Evolutionary conservation across 2,113 vertebrate genomes (phyloP).

Genomic region (Gobiocypris rarus): DNA sequence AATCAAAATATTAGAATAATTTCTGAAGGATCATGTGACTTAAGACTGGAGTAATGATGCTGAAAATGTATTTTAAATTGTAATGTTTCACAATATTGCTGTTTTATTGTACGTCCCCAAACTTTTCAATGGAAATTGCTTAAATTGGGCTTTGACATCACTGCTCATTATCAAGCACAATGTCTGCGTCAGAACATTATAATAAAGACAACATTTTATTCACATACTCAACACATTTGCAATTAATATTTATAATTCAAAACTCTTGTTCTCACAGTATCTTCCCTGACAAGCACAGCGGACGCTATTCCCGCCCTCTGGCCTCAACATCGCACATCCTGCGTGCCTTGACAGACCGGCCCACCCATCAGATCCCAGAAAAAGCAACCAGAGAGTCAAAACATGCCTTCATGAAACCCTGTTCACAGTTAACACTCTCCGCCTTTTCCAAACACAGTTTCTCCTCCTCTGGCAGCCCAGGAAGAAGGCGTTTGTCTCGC

Average conservation of each 20-base stretch:
- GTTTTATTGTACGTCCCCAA: too few relatives aligned
- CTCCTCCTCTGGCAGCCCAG: constrained; percentile 57
- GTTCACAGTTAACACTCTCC: constrained; percentile 52
- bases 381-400: constrained; percentile 60
- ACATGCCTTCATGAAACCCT: constrained; percentile 59
- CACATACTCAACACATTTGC: not conserved
- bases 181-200: not conserved
- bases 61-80: too few relatives aligned
- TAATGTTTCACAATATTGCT: too few relatives aligned
- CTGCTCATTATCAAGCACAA: not conserved
- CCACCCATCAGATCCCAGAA: constrained; percentile 42
- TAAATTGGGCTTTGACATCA: not conserved
- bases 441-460: constrained; percentile 35
- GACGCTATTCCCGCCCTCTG: not conserved
- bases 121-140: not conserved
- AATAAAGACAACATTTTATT: not conserved
- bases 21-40: too few relatives aligned
- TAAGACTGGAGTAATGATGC: too few relatives aligned
- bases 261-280: not conserved
- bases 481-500: constrained; percentile 52
- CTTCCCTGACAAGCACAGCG: not conserved
- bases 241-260: constrained; percentile 7
- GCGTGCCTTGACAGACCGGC: constrained; percentile 25
- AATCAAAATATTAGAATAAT: too few relatives aligned
- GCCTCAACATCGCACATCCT: constrained; percentile 3